Conservation (phyloP, 2,797 vertebrate species). For the Microctenopoma stevenorrisi region DNA sequence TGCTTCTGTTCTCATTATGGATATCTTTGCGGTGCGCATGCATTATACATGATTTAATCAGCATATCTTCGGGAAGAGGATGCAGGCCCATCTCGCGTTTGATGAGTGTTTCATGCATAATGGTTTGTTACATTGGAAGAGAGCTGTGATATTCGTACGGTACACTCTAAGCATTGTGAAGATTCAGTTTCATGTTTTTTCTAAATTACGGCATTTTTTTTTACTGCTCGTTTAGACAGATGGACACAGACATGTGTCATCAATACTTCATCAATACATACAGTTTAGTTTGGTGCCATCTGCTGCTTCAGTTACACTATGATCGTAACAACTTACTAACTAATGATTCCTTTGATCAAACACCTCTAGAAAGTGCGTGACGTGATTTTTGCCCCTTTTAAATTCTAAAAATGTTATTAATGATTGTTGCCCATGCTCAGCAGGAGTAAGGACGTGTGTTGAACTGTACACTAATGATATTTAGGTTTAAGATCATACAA, state of each 20-base stretch:
- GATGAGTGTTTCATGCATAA: constrained; percentile 61
- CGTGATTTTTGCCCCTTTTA: too few relatives aligned
- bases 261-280: background rate
- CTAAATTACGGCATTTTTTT: too few relatives aligned
- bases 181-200: background rate
- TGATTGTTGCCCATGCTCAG: too few relatives aligned
- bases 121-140: constrained; percentile 39
- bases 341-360: background rate
- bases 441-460: too few relatives aligned
- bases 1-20: constrained; percentile 61
- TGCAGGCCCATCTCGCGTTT: constrained; percentile 42
- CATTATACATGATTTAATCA: constrained; percentile 77
- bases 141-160: constrained; percentile 32
- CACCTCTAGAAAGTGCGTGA: too few relatives aligned
- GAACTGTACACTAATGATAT: too few relatives aligned
- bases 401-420: too few relatives aligned
- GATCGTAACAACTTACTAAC: background rate
- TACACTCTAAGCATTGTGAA: constrained; percentile 6
- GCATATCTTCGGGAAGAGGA: constrained; percentile 57
- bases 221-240: constrained; percentile 7
- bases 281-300: constrained; percentile 21
- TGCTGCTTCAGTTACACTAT: background rate
- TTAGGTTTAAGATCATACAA: too few relatives aligned
- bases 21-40: constrained; percentile 62
- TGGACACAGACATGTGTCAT: background rate